Evolutionary conservation across 2,888 invertebrate genomes (phyloP).

Genomic region (Dolichopus griseipennis): DNA sequence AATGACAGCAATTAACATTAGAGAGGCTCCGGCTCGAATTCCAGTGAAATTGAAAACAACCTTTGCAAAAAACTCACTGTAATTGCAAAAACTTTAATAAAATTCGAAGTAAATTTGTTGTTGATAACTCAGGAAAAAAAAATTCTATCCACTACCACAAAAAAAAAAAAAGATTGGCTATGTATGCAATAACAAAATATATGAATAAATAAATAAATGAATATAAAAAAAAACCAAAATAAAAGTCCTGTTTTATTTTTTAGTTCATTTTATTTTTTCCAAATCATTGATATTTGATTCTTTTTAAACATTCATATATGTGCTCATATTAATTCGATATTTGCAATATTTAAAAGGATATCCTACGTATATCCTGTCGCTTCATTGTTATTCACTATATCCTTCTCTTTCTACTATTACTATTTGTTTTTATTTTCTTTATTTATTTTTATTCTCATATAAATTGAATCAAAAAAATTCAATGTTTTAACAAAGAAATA

Average conservation of each 20-base stretch:
- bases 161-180: background rate
- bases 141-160: too few relatives aligned
- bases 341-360: constrained; percentile 13
- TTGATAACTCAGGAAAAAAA: too few relatives aligned
- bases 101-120: too few relatives aligned
- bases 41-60: too few relatives aligned
- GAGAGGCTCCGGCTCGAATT: too few relatives aligned
- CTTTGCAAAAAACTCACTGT: too few relatives aligned
- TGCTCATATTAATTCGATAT: background rate
- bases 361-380: constrained; percentile 18
- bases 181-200: background rate
- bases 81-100: too few relatives aligned
- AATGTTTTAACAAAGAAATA: too few relatives aligned
- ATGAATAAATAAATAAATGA: background rate
- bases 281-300: background rate
- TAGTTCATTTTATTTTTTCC: too few relatives aligned
- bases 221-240: background rate
- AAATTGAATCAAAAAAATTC: background rate
- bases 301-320: background rate
- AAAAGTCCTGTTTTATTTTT: background rate
- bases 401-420: background rate
- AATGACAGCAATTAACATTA: too few relatives aligned
- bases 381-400: background rate
- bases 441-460: background rate
- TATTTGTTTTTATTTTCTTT: background rate